Evolutionary conservation across 1,140 invertebrate genomes (phyloP).

Genomic region (Diabrotica undecimpunctata): DNA sequence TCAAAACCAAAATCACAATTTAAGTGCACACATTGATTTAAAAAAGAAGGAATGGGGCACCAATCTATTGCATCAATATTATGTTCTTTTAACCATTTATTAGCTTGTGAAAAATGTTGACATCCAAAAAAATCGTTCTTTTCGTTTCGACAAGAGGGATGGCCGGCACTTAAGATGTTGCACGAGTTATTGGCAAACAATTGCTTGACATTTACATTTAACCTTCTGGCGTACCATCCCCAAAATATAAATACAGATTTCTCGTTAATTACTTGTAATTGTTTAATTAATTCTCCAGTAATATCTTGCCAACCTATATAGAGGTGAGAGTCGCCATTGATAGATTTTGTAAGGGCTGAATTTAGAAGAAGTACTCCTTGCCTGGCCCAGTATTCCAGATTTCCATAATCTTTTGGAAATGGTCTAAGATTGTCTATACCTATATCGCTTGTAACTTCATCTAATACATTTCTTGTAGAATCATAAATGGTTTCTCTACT

Average conservation of each 20-base stretch:
- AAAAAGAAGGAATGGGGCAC: too few relatives aligned
- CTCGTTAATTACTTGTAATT: slow-evolving; percentile 5
- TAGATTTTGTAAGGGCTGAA: background rate
- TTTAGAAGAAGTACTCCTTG: slow-evolving; percentile 12
- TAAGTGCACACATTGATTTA: too few relatives aligned
- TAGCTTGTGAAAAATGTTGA: slow-evolving; percentile 1
- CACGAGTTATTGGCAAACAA: background rate
- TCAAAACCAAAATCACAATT: too few relatives aligned
- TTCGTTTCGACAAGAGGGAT: background rate
- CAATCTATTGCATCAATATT: too few relatives aligned
- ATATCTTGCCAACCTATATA: slow-evolving; percentile 11
- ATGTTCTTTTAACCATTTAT: background rate
- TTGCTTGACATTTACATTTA: background rate
- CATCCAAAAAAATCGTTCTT: background rate
- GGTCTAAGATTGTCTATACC: background rate
- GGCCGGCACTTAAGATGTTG: background rate
- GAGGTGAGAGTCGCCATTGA: background rate
- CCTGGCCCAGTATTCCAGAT: background rate
- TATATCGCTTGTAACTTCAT: background rate
- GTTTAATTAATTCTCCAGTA: background rate
- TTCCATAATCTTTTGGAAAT: background rate
- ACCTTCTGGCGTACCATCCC: background rate
- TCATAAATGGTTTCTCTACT: background rate
- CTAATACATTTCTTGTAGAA: background rate
- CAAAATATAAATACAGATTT: slow-evolving; percentile 5